phyloP scores from a whole-genome alignment of 2,797 vertebrate species.

The Masticophis lateralis region DNA sequence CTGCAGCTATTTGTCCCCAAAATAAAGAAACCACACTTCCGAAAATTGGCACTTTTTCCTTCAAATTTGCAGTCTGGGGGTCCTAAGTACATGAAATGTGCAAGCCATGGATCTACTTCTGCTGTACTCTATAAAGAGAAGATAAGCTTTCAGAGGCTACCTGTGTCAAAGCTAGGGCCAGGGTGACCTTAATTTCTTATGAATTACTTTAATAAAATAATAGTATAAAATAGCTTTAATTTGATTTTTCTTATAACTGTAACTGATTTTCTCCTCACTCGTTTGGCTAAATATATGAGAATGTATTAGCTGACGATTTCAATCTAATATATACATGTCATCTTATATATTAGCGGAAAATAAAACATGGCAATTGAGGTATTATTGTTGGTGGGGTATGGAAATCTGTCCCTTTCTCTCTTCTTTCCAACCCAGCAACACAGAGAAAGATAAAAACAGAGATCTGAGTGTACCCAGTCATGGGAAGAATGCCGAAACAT shows the following conservation, averaged over 20 bases:
- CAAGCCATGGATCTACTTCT: neutral
- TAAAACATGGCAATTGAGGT: neutral
- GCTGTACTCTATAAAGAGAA: neutral
- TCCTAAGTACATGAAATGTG: neutral
- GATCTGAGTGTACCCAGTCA: neutral
- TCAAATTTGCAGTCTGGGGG: neutral
- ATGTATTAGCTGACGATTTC: neutral
- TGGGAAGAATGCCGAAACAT: neutral
- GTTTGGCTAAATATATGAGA: neutral
- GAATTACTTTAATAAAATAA: neutral
- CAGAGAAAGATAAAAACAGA: neutral
- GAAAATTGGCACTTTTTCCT: neutral
- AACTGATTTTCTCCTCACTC: neutral
- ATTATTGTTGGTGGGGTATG: neutral
- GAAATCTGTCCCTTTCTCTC: neutral
- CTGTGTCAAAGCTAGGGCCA: neutral
- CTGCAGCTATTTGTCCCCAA: neutral
- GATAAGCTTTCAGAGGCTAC: neutral
- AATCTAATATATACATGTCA: neutral
- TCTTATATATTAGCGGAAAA: neutral
- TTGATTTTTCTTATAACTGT: neutral
- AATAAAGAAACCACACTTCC: neutral
- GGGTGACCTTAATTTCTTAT: neutral
- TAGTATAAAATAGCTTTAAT: neutral
- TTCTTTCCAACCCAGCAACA: neutral